These are phyloP conservation scores for Sus cebifrons DNA, from an alignment of 2,797 vertebrate species.

Conservation along the genomic window DNA sequence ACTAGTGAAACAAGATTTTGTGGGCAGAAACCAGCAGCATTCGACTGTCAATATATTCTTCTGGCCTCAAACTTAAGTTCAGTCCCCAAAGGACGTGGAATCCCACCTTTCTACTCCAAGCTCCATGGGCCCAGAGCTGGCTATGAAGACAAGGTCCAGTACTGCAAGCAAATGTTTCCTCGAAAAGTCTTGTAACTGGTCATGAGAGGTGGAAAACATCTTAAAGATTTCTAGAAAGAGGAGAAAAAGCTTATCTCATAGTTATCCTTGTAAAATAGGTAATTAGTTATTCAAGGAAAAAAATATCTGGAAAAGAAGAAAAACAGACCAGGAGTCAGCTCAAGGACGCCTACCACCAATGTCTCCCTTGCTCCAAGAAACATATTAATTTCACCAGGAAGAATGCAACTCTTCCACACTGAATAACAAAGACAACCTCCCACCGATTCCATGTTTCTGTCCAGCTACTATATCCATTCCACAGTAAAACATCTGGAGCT, in stretches of 20 bases:
- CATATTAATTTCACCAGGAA: not conserved
- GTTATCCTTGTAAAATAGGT: constrained; percentile 5
- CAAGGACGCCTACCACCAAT: not conserved
- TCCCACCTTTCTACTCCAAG: not conserved
- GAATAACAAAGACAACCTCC: not conserved
- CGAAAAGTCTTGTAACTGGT: not conserved
- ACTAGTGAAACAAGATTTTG: not conserved
- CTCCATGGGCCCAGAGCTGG: not conserved
- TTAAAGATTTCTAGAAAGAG: not conserved
- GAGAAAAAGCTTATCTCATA: not conserved
- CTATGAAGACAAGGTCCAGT: not conserved
- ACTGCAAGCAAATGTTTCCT: not conserved
- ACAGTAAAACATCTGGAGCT: not conserved
- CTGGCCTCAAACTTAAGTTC: not conserved
- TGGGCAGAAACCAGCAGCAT: not conserved
- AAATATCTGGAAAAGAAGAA: not conserved
- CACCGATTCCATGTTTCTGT: not conserved
- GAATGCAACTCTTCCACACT: not conserved
- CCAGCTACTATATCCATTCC: not conserved
- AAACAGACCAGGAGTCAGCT: not conserved
- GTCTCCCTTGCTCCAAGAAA: not conserved
- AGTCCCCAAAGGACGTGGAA: not conserved
- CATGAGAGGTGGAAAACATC: not conserved
- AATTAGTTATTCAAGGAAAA: not conserved
- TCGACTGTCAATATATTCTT: not conserved